Evolutionary conservation across 2,113 vertebrate genomes (phyloP), one percentile per base, ranked within the genome.

Genomic region (Platysteira castanea): DNA sequence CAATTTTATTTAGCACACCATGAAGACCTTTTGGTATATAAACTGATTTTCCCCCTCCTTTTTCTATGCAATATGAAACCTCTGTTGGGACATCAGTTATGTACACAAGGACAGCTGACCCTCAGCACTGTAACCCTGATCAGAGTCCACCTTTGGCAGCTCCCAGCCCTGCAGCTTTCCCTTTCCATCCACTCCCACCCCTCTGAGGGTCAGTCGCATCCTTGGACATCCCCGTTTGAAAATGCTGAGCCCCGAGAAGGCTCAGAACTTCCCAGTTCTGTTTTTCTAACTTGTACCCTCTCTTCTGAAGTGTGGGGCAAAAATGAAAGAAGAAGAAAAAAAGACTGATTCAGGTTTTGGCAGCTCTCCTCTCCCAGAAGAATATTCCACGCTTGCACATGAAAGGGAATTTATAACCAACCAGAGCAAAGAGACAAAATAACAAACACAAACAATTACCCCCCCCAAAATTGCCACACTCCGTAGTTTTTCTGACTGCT

Each of bases 401-500:
- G 28, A 91, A 92, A 95, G 77, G 81, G 50, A 50, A 57, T 67
- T 78, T 91, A 83, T 18, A 61, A 77, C 85, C 78, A 78, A 73
- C 56, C 81, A 73, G 85, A 80, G 64, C 49, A 84, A 70, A 63
- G 59, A 94, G 47, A 71, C 87, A 74, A 90, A 88, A 64, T 35
- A 76, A 89, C 47, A 87, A 90, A 84, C 71, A 81, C 47, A 89
- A 91, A 91, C 76, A 85, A 63, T 84, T 54, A 64, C 57, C 6
- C 42, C 42, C 6, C 10, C 15, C 37, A 57, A 59, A 37, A 37
- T 12, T 10, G 31, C 78, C 46, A 16, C 30, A 11, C 73, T 84
- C 76, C 10, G 59, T 56, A 53, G 67, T 61, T 94, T 78, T 50
- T 44, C 52, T 86, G 75, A 60, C 56, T 96, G 85, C 84, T 92